These are phyloP conservation scores for Drosophila cognata DNA, from an alignment of 2,888 invertebrate species.

Conservation along the genomic window DNA sequence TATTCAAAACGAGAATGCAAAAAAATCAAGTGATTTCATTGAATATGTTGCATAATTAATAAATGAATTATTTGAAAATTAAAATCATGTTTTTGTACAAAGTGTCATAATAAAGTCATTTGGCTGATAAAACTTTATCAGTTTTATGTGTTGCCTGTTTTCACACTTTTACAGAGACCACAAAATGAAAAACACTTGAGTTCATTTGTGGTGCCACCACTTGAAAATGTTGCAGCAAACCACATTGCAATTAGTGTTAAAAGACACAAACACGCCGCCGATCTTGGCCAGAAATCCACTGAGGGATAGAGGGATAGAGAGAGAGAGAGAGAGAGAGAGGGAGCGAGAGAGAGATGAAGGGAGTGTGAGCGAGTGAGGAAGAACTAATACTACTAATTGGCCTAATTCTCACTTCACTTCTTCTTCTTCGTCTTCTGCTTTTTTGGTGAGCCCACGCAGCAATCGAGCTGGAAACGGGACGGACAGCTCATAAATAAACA, in stretches of 20 bases:
- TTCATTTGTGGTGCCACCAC: conserved; percentile 35
- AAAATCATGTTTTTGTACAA: neutral
- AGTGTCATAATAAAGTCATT: conserved; percentile 1
- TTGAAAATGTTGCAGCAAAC: conserved; percentile 30
- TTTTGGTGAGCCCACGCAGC: conserved; percentile 58
- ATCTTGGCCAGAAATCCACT: conserved; percentile 36
- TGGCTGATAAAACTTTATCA: neutral
- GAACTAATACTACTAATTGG: conserved; percentile 71
- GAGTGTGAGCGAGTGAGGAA: conserved; percentile 41
- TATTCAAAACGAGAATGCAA: conserved; percentile 3
- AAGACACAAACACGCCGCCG: conserved; percentile 66
- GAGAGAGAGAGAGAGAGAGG: neutral
- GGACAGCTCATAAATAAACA: conserved; percentile 74
- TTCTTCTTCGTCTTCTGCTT: neutral
- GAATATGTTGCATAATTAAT: conserved; percentile 18
- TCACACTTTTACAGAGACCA: conserved; percentile 6
- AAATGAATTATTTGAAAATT: conserved; percentile 8
- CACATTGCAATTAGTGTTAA: conserved; percentile 74
- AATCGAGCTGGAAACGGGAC: conserved; percentile 34
- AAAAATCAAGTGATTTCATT: conserved; percentile 5
- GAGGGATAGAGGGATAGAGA: neutral
- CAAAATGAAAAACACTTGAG: conserved; percentile 16
- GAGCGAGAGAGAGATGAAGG: neutral
- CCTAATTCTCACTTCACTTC: conserved; percentile 72
- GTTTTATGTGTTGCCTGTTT: neutral